Evolutionary conservation across 2,888 invertebrate genomes (phyloP), one percentile per base, ranked within the genome.

Genomic region (Andrena bucephala): DNA sequence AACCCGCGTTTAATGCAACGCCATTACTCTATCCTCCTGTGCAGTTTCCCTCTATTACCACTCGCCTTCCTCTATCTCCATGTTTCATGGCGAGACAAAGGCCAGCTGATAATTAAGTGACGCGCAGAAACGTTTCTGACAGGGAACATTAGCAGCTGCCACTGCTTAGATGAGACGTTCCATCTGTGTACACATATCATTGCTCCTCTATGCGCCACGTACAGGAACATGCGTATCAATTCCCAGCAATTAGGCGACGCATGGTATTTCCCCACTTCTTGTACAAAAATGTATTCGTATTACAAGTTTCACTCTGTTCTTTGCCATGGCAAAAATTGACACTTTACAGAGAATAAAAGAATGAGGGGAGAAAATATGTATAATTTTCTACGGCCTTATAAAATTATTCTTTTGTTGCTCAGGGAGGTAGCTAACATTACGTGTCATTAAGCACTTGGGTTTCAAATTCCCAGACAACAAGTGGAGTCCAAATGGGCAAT

Each of bases 211-310:
- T 68, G 62, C 74, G 57, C 42, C 59, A 63, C 50, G 68, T 36
- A 69, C 33, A 42, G 27, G 52, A 63, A 66, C 76, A 72, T 50
- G 68, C 63, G 76, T 88, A 83, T 83, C 81, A 87, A 87, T 87
- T 88, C 81, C 81, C 81, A 85, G 54, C 76, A 88, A 87, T 87
- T 87, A 83, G 73, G 73, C 62, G 63, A 63, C 67, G 57, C 50
- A 62, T 59, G 3, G 36, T 54, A 71, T 73, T 75, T 65, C 24
- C 60, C 63, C 66, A 33, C 57, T 79, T 79, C 42, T 42, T 42
- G 4, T 5, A 42, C 16, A 8, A 20, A 57, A 24, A 20, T 57
- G 4, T 60, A 16, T 13, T 20, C 24, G 20, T 20, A 24, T n/a
- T 20, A 10, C 36, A 29, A 52, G 13, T 4, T 20, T 16, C 1